phyloP scores from a whole-genome alignment of 2,113 vertebrate species.

The Amia ocellicauda region DNA sequence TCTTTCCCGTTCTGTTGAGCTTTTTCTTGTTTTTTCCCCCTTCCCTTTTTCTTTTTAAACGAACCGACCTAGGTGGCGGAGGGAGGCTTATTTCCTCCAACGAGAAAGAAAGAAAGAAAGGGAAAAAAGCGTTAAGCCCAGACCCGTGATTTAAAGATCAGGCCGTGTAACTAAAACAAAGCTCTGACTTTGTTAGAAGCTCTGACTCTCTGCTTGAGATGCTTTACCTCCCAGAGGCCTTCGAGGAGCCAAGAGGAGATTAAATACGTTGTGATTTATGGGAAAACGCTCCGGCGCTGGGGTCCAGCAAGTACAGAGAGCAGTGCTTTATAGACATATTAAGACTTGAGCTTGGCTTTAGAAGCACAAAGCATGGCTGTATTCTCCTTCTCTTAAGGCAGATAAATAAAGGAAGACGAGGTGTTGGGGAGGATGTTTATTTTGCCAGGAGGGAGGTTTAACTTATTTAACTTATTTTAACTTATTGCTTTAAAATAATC shows the following conservation, averaged over 20 bases:
- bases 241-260: slow-evolving; percentile 8
- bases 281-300: neutral
- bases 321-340: too few relatives aligned
- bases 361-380: too few relatives aligned
- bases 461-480: neutral
- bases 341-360: too few relatives aligned
- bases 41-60: too few relatives aligned
- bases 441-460: slow-evolving; percentile 22
- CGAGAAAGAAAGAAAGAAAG: too few relatives aligned
- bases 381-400: slow-evolving; percentile 27
- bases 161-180: slow-evolving; percentile 1
- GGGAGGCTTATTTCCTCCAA: too few relatives aligned
- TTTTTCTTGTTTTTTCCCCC: too few relatives aligned
- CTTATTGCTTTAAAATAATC: neutral
- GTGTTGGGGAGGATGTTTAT: slow-evolving; percentile 22
- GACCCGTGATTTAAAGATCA: neutral
- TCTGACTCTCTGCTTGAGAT: slow-evolving; percentile 8
- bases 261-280: neutral
- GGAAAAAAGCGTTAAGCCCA: neutral
- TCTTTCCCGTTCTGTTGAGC: too few relatives aligned
- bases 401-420: slow-evolving; percentile 17
- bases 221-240: slow-evolving; percentile 10
- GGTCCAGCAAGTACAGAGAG: neutral
- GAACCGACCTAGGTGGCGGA: too few relatives aligned
- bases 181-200: neutral